Conservation (phyloP, 2,797 vertebrate species). For the Catostomus latipinnis region DNA sequence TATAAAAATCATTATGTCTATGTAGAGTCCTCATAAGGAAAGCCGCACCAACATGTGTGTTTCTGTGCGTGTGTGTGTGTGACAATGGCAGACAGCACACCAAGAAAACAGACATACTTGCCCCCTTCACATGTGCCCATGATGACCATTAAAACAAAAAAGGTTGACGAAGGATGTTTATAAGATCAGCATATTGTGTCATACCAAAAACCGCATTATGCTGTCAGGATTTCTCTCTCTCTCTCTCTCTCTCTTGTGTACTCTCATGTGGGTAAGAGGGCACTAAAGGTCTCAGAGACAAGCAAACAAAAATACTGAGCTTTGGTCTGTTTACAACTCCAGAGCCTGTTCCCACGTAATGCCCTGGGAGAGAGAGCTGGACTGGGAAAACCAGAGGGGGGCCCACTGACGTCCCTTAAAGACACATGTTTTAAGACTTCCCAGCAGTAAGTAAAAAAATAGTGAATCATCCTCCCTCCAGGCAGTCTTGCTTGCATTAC, state of each 20-base stretch:
- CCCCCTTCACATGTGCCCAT: background rate
- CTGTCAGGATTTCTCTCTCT: background rate
- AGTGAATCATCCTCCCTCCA: slow-evolving; percentile 64
- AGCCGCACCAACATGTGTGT: too few relatives aligned
- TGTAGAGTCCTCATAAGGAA: too few relatives aligned
- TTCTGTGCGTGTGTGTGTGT: too few relatives aligned
- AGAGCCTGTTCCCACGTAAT: slow-evolving; percentile 76
- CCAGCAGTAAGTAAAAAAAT: slow-evolving; percentile 75
- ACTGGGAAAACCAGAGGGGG: slow-evolving; percentile 75
- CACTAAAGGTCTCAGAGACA: slow-evolving; percentile 54
- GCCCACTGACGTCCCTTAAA: slow-evolving; percentile 74
- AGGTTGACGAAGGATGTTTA: background rate
- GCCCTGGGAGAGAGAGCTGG: slow-evolving; percentile 65
- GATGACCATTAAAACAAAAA: background rate
- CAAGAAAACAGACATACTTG: slow-evolving; percentile 17
- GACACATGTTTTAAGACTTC: slow-evolving; percentile 78
- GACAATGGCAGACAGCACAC: background rate
- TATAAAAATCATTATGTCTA: too few relatives aligned
- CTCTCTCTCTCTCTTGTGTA: slow-evolving; percentile 17
- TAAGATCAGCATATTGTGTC: background rate
- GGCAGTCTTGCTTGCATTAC: slow-evolving; percentile 49
- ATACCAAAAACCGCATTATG: slow-evolving; percentile 17
- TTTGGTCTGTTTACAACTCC: slow-evolving; percentile 72
- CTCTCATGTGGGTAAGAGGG: background rate
- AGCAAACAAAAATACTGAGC: slow-evolving; percentile 55